Base-by-base conservation (phyloP, 1,140 invertebrate species). In the Phocides pigmalion region DNA sequence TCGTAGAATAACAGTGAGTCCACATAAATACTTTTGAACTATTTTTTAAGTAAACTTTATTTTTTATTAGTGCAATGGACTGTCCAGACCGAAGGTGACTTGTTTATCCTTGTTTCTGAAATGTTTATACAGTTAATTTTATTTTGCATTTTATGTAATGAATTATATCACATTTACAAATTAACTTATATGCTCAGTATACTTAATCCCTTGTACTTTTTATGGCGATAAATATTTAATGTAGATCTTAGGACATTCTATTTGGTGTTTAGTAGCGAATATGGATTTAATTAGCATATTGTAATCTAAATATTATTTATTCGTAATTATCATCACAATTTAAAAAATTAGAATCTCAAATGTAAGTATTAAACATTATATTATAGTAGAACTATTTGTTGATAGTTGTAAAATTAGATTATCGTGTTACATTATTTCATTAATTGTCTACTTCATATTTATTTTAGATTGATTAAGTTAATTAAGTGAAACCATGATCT, bases 261-360 rank as follows among this genome's bases (percentile, higher is more conserved):
- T 14, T 39, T 14, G 35, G 12, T 39, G 35, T 39, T 51, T 28
- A 17, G 15, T 35, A 35, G 25, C 25, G n/a, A 19, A 19, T 12
- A 35, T 39, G 5, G 2, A 39, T 39, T 16, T 61, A 61, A 32
- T 37, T 49, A 35, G n/a, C 35, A 12, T 39, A 14, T 39, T 39
- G 14, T 14, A n/a, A 39, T 39, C 12, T 39, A 14, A 39, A 39
- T 39, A 39, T 39, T 0, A 11, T n/a, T 39, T 39, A 39, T 39
- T 39, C 12, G 14, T 14, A n/a, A 39, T 39, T 39, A 39, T 39
- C n/a, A 14, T 39, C 35, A 39, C 35, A 39, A 39, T 14, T 4
- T 39, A 14, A 39, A n/a, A 35, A 5, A 11, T 12, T 39, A 39
- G 35, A 39, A 39, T 39, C 35, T 39, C 35, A 39, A 14, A 39